Evolutionary conservation across 2,888 invertebrate genomes (phyloP), one percentile per base, ranked within the genome.

Genomic region (Chaetogeoica ovagalla): DNA sequence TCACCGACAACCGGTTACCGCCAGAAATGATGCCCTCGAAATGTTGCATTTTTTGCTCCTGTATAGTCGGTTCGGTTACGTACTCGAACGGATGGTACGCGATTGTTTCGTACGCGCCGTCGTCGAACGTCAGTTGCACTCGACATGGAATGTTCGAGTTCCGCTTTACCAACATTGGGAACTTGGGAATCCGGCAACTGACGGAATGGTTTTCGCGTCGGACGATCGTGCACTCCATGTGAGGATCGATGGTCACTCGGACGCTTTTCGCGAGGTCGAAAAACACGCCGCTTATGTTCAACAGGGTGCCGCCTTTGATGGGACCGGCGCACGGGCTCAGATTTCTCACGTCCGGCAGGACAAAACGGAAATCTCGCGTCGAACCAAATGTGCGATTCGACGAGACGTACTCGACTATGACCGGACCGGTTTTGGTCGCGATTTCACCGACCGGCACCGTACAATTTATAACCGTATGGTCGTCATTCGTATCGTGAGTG

Each of bases 1-100:
- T 48, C 4, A 73, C 30, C 0, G 19, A 9, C 13, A 73, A n/a
- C 15, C 15, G 17, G 9, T 21, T 52, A 4, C 37, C 52, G 15
- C 73, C 73, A 0, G 73, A 62, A 7, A n/a, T 37, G 37, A 73
- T 23, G 1, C 73, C 73, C n/a, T 8, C n/a, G 30, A 62, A 52
- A 9, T 8, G 1, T 7, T 1, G 2, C 23, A n/a, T n/a, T n/a
- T 73, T 62, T 5, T 13, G 13, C 9, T 7, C 9, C 0, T 15
- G 5, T 0, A 73, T 9, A 7, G 30, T n/a, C 30, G 71, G 71
- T 0, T 59, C 43, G 19, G 0, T 0, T 13, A 43, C 43, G 43
- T 23, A 72, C 19, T 1, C 3, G 2, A 60, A 43, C 1, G 4
- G 5, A 13, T 6, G 9, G 2, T 2, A 19, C 37, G 1, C 0